Evolutionary conservation across 2,797 vertebrate species (phyloP).

Genomic region (Synaphobranchus kaupii): DNA sequence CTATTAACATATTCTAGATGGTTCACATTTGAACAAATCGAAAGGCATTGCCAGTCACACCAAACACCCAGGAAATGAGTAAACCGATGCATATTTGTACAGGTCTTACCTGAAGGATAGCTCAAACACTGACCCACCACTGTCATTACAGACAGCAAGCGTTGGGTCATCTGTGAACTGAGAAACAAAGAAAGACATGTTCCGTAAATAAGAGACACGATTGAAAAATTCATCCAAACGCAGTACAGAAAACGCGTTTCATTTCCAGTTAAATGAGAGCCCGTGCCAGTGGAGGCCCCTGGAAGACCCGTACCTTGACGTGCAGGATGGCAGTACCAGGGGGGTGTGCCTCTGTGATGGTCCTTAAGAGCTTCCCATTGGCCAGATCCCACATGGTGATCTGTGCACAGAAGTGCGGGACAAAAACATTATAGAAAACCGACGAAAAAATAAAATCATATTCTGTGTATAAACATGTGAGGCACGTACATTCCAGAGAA

Average conservation of each 20-base stretch:
- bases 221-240: background rate
- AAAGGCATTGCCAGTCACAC: background rate
- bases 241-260: background rate
- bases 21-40: background rate
- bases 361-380: slow-evolving; percentile 91
- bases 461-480: too few species aligned
- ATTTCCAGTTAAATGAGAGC: background rate
- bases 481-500: background rate
- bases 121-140: slow-evolving; percentile 96
- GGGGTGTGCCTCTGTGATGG: slow-evolving; percentile 94
- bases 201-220: background rate
- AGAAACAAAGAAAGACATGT: slow-evolving; percentile 33
- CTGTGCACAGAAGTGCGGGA: slow-evolving; percentile 57
- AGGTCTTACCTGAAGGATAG: slow-evolving; percentile 90
- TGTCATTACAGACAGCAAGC: slow-evolving; percentile 95
- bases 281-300: background rate
- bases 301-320: slow-evolving; percentile 80
- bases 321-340: slow-evolving; percentile 96
- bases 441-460: background rate
- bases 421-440: background rate
- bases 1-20: background rate
- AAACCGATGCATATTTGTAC: background rate
- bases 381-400: slow-evolving; percentile 99
- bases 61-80: background rate
- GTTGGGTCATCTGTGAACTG: slow-evolving; percentile 98